These are phyloP conservation scores for Mycteria americana DNA, from an alignment of 2,797 vertebrate species.

Conservation along the genomic window DNA sequence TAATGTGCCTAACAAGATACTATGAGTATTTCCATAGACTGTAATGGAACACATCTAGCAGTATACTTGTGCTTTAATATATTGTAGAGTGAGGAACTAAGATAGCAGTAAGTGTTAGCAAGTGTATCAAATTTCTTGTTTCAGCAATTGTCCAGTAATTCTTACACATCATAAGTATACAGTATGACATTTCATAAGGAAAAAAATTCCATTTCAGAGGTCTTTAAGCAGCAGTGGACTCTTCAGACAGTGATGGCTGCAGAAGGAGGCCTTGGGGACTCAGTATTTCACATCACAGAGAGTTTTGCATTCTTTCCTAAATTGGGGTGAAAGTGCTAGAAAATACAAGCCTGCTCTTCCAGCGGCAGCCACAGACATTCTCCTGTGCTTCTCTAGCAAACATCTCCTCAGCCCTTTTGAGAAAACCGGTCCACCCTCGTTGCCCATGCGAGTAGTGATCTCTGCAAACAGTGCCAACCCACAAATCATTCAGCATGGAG, in stretches of 20 bases:
- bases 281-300: background rate
- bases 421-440: background rate
- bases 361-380: background rate
- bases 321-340: background rate
- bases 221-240: background rate
- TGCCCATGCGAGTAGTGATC: too few relatives aligned
- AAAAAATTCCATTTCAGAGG: slow-evolving; percentile 16
- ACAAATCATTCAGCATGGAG: background rate
- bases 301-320: slow-evolving; percentile 17
- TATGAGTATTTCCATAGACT: background rate
- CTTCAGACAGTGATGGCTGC: background rate
- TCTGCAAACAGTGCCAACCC: background rate
- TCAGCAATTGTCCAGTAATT: background rate
- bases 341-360: background rate
- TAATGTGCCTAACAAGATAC: background rate
- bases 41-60: background rate
- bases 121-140: background rate
- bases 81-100: background rate
- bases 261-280: background rate
- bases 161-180: background rate
- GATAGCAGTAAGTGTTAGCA: background rate
- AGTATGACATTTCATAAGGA: background rate
- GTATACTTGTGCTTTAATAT: background rate
- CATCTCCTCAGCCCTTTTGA: background rate
- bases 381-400: background rate